phyloP scores from a whole-genome alignment of 2,113 vertebrate genomes.

The Oreotrochilus melanogaster region DNA sequence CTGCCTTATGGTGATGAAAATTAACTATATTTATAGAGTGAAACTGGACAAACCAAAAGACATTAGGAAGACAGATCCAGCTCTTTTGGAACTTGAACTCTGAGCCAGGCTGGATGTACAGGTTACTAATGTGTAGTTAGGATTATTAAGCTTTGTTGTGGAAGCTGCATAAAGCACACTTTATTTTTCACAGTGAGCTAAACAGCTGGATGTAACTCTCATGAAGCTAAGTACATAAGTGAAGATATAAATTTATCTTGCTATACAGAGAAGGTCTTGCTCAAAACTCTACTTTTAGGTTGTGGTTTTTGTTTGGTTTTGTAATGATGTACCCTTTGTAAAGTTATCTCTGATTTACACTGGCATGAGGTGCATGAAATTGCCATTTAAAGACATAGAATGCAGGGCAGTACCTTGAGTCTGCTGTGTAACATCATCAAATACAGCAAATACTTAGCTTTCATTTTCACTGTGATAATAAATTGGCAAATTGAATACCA shows the following conservation, averaged over 20 bases:
- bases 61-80: neutral
- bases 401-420: neutral
- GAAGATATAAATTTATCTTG: neutral
- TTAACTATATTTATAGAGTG: neutral
- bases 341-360: neutral
- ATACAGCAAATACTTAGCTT: neutral
- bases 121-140: neutral
- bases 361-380: neutral
- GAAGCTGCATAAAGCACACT: neutral
- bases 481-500: neutral
- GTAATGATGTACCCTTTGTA: neutral
- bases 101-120: neutral
- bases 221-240: neutral
- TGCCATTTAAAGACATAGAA: neutral
- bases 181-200: neutral
- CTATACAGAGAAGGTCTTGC: neutral
- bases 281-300: neutral
- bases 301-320: neutral
- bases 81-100: neutral
- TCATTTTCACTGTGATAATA: neutral
- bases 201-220: neutral
- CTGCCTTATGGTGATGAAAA: neutral
- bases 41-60: neutral
- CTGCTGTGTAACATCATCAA: neutral
- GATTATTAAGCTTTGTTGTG: neutral